Evolutionary conservation across 53 echinoderm and acorn worm genomes (phyloP), one percentile per base, ranked within the genome.

Genomic region (Holothuria leucospilota): DNA sequence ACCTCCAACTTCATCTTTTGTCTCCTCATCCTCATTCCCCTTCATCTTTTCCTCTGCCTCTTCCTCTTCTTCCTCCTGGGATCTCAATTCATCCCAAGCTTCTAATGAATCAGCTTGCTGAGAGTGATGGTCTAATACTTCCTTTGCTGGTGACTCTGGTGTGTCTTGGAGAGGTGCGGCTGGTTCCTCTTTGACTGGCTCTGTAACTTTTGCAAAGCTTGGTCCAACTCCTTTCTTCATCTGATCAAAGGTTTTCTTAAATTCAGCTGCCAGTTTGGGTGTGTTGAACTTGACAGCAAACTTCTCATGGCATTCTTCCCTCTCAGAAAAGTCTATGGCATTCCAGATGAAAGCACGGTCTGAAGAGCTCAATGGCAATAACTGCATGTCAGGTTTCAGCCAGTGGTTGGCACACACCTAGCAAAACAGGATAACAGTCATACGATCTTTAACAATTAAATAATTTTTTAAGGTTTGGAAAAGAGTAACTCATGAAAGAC

Each of bases 211-310:
- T 11, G 24, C 3, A 29, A 29, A 4, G 28, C 24, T 56, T 23
- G 18, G 66, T 13, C 20, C 59, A 29, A 10, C 40, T 6, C 8
- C 39, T 0, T 88, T 40, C 86, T 95, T 91, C 38, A 91, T 89
- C 30, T 91, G 85, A 14, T 88, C 92, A 71, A 97, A 93, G 34
- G 68, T 78, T 6, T 69, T 72, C 53, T 92, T 91, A 85, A 96
- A 96, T 49, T 84, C 88, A 6, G 53, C 66, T n/a, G 99, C 91
- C 14, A 87, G 61, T 8, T 90, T 89, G 0, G 92, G 89, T 0
- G 88, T 90, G 80, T 95, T 93, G 86, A 99, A 99, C 82, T 90
- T 99, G 82, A 99, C 84, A 58, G 95, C 93, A 28, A 99, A 82
- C 77, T 95, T 94, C 72, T 99, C 95, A 38, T 81, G 88, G 69